Evolutionary conservation across 64 coral and sea anemone species (phyloP), one percentile per base, ranked within the genome.

Genomic region (Acropora yongei): DNA sequence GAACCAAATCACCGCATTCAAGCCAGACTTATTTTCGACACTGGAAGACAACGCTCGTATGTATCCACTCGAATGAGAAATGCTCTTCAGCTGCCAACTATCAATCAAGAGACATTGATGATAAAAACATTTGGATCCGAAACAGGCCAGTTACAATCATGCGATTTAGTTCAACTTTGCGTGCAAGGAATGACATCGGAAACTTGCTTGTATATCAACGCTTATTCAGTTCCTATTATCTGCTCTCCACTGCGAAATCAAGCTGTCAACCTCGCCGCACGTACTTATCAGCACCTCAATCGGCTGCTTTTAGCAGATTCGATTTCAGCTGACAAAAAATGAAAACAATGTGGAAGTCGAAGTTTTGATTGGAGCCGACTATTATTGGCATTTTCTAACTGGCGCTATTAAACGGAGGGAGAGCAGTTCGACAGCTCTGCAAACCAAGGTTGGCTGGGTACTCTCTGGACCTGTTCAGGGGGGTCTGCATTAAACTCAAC

Each of bases 1-100:
- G 5, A 5, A 5, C 5, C 0, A 7, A 9, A 0, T 5, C 5
- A 55, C 5, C 10, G 0, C 10, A 0, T 55, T 0, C 5, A 1
- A 9, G 51, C 1, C 0, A 55, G 51, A 55, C 5, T 1, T 55
- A 55, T 55, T 55, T 55, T 55, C 5, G 1, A 55, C 10, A 55
- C 5, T 1, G 5, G 51, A 5, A 55, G 51, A 0, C 50, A 55
- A 55, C 0, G 51, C 5, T 55, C 51, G 1, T 55, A 55, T 55
- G 51, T 55, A 9, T 2, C 51, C 5, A 7, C 5, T 53, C 51
- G 9, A 53, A n/a, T n/a, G n/a, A 53, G 9, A 6, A 53, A 53
- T 6, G 50, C 5, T 8, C 50, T 53, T 6, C 5, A 53, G 50
- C 50, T 63, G 58, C 50, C 50, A 55, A 8, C 8, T 55, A 55